A percentile compares a stretch with the other conserved stretches of the same genome.
Evolutionary conservation across 2,113 vertebrate genomes (phyloP).

Genomic region (Hippocampus guttulatus): DNA sequence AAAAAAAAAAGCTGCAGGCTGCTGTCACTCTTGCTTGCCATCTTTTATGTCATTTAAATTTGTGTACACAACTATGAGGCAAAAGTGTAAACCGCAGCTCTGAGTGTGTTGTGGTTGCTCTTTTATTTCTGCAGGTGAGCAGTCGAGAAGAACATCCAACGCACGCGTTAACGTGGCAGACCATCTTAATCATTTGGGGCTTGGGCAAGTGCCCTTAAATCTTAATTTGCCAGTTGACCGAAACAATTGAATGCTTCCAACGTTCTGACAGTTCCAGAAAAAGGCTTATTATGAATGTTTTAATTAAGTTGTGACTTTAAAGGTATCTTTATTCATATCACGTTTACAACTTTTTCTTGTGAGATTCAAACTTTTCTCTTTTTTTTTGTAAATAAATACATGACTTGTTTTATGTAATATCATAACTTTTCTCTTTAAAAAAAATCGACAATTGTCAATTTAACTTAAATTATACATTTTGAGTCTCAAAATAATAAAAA

Average conservation of each 20-base stretch:
- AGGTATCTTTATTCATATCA: too few relatives aligned
- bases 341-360: too few relatives aligned
- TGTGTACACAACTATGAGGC: conserved; percentile 22
- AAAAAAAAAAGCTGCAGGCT: conserved; percentile 20
- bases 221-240: not conserved
- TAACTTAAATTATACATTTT: too few relatives aligned
- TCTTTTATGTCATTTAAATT: conserved; percentile 51
- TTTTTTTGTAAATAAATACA: too few relatives aligned
- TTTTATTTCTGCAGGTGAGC: not conserved
- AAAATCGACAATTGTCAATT: too few relatives aligned
- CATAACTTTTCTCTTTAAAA: too few relatives aligned
- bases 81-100: conserved; percentile 1
- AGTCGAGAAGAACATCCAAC: not conserved
- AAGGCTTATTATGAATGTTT: too few relatives aligned
- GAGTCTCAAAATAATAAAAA: too few relatives aligned
- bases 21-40: conserved; percentile 35
- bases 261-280: not conserved
- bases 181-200: not conserved
- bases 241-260: not conserved
- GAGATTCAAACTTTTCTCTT: too few relatives aligned
- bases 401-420: too few relatives aligned
- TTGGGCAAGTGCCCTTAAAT: not conserved
- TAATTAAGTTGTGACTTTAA: too few relatives aligned
- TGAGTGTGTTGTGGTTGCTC: not conserved
- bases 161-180: not conserved